Percentiles rank a stretch among this genome's conserved stretches.
Conservation (phyloP, 2,888 invertebrate genomes). For the Drosophila ezoana region DNA sequence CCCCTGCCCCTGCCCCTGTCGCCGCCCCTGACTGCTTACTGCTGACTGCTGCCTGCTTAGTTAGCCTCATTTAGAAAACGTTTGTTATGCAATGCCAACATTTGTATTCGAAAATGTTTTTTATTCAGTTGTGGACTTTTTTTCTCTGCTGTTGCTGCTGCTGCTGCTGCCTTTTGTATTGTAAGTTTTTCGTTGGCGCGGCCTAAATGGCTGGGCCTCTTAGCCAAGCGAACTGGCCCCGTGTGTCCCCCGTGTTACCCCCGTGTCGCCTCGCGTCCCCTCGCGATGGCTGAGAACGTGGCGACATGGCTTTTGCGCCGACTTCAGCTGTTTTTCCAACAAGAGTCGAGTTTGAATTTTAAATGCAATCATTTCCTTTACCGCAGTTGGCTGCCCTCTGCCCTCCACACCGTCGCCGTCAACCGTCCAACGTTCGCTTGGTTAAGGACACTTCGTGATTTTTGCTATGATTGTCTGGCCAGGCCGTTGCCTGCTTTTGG, state of each 20-base stretch:
- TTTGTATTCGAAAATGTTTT: slow-evolving; percentile 83
- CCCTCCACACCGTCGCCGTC: no score
- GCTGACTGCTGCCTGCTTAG: slow-evolving; percentile 69
- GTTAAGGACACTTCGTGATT: slow-evolving; percentile 77
- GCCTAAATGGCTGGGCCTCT: slow-evolving; percentile 74
- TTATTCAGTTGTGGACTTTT: slow-evolving; percentile 74
- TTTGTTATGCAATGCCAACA: slow-evolving; percentile 83
- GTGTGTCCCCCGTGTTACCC: not conserved
- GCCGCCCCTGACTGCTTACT: not conserved
- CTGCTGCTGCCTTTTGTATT: slow-evolving; percentile 49
- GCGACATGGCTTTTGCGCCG: slow-evolving; percentile 71
- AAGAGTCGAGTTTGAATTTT: slow-evolving; percentile 80
- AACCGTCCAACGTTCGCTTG: slow-evolving; percentile 4
- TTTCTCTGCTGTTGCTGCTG: slow-evolving; percentile 28
- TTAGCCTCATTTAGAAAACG: slow-evolving; percentile 81
- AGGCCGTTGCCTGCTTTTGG: slow-evolving; percentile 21
- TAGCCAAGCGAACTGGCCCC: slow-evolving; percentile 15
- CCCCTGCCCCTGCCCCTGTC: not conserved
- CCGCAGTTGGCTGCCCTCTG: slow-evolving; percentile 55
- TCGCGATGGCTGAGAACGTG: slow-evolving; percentile 43
- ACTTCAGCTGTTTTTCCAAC: slow-evolving; percentile 76
- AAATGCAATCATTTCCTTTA: slow-evolving; percentile 83
- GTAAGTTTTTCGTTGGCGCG: slow-evolving; percentile 63
- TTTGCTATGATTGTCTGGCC: slow-evolving; percentile 76
- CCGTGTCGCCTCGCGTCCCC: slow-evolving; percentile 1